A percentile compares a stretch with the other conserved stretches of the same genome.
These are phyloP conservation scores for Arion vulgaris DNA, from an alignment of 1,140 invertebrate genomes.

Conservation along the genomic window DNA sequence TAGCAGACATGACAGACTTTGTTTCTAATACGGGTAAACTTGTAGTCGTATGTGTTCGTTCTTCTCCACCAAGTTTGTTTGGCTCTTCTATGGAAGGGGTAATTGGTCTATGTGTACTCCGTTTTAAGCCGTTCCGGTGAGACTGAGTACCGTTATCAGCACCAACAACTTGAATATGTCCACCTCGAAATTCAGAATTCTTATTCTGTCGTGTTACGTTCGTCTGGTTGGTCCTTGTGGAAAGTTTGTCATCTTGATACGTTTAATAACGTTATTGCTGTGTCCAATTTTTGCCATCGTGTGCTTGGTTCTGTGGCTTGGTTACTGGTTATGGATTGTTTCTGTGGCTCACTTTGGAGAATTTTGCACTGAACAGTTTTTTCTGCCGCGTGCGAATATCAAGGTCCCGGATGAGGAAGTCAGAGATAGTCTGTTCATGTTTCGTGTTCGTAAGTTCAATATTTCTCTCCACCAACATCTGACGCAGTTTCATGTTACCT, in stretches of 20 bases:
- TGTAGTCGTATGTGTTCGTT: neutral
- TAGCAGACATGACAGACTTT: neutral
- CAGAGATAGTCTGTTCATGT: conserved; percentile 33
- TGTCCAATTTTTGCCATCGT: neutral
- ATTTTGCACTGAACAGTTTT: neutral
- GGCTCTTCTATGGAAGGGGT: neutral
- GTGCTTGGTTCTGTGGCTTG: neutral
- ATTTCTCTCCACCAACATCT: conserved; percentile 48
- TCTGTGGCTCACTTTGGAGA: too few relatives aligned
- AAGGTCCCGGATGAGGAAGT: conserved; percentile 32
- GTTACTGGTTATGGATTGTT: neutral
- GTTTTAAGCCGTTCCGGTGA: neutral
- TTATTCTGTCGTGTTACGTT: too few relatives aligned
- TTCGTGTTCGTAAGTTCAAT: conserved; percentile 42
- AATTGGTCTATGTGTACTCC: neutral
- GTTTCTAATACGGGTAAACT: neutral
- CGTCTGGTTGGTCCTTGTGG: neutral
- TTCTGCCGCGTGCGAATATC: conserved; percentile 43
- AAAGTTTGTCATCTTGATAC: neutral
- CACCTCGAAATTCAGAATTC: too few relatives aligned
- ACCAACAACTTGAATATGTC: too few relatives aligned
- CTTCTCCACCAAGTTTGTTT: neutral
- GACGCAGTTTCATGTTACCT: conserved; percentile 45
- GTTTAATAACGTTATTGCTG: too few relatives aligned
- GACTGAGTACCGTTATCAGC: neutral